Base-by-base conservation (phyloP, 2,797 vertebrate species). In the Typhlichthys eigenmanni region DNA sequence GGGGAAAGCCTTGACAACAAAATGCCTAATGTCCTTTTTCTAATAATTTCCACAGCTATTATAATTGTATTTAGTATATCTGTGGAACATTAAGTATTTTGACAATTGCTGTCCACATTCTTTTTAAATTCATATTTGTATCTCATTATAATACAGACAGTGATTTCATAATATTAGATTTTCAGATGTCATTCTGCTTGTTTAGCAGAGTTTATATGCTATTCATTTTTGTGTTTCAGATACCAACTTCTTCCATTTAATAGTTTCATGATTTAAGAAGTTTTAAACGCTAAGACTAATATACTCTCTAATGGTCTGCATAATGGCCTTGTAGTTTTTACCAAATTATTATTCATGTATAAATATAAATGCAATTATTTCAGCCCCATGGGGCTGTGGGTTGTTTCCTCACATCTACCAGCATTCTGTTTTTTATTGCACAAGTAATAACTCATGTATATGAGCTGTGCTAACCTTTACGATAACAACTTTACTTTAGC, bases 121-220 rank as follows among this genome's bases (percentile, higher is more conserved):
- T 58, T 49, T 81, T 68, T 62, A n/a, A 13, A 13, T 19, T 71
- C 58, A 60, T 90, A 78, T 85, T 86, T 88, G 83, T 79, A 84
- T 90, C 76, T 89, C 83, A 85, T 84, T 82, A 80, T 63, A 78
- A 65, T 64, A 75, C 76, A 81, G 63, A 76, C 70, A 61, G 74
- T 77, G 74, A 69, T 80, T 72, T 79, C 14, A 13, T 49, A 49
- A 49, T 62, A 69, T 58, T 48, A 75, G 79, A 76, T 72, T 82
- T 85, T 84, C 81, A 64, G 71, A 66, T 78, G 64, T 73, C 55
- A 70, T 58, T 80, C 69, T 72, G 56, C 73, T 59, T 70, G 56
- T 55, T 58, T 70, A 47, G 74, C 81, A 70, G 79, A 78, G 78
- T 75, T 49, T 2, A 72, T 74, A 80, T 53, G 73, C 58, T 50